Evolutionary conservation across 2,888 invertebrate species (phyloP).

Genomic region (Parthenolecanium corni): DNA sequence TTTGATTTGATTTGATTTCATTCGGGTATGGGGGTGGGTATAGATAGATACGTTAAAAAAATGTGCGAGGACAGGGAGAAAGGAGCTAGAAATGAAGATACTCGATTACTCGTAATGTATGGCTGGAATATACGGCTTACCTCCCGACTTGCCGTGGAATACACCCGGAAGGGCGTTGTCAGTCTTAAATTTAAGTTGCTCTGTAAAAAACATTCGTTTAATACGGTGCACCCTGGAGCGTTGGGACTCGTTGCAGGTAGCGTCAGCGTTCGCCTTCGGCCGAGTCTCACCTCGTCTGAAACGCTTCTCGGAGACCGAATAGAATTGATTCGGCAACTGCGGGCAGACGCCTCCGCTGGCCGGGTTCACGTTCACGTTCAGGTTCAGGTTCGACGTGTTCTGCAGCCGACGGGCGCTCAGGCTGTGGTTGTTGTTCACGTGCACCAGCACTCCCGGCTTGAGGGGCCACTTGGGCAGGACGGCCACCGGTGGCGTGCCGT

Average conservation of each 20-base stretch:
- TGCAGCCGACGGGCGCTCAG: slow-evolving; percentile 31
- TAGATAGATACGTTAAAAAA: too few relatives aligned
- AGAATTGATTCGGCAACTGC: slow-evolving; percentile 32
- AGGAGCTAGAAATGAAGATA: too few relatives aligned
- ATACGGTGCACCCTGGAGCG: slow-evolving; percentile 36
- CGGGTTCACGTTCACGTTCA: neutral
- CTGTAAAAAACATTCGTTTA: slow-evolving; percentile 36
- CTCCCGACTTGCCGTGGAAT: slow-evolving; percentile 42
- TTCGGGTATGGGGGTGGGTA: too few relatives aligned
- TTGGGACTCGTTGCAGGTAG: slow-evolving; percentile 35
- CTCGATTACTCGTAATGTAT: too few relatives aligned
- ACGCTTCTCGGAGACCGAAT: slow-evolving; percentile 9
- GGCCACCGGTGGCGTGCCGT: slow-evolving; percentile 20
- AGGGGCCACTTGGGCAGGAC: slow-evolving; percentile 59
- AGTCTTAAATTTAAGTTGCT: slow-evolving; percentile 31
- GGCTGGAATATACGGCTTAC: too few relatives aligned
- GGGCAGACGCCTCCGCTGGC: neutral
- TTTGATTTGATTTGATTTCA: too few relatives aligned
- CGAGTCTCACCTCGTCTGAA: slow-evolving; percentile 15
- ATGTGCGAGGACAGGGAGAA: too few relatives aligned
- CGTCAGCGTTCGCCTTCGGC: neutral
- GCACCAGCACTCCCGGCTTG: slow-evolving; percentile 76
- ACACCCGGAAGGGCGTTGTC: slow-evolving; percentile 41
- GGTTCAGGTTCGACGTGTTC: neutral
- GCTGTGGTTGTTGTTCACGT: slow-evolving; percentile 56